Base-by-base conservation (phyloP, 2,888 invertebrate species). In the Drosophila putrida region DNA sequence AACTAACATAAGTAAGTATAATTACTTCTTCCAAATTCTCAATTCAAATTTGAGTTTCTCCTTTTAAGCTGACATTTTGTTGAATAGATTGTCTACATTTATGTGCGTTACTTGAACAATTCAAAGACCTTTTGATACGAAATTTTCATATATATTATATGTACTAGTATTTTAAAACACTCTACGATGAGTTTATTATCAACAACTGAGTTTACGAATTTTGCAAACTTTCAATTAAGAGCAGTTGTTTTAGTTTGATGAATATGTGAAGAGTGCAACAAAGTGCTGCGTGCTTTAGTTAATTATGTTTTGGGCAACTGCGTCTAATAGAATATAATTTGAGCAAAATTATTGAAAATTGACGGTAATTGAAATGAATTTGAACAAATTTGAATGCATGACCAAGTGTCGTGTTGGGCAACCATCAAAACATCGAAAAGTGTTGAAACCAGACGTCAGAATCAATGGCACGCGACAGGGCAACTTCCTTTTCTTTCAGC, bases 361-460 rank as follows among this genome's bases (percentile, higher is more conserved):
- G 86, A 78, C 71, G 83, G 83, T 89, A 89, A 86, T 88, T 86
- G 86, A 88, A 89, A 89, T 86, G 76, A 80, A 89, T 89, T 88
- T 80, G 75, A 78, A 82, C 88, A 89, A 89, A 88, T 85, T 89
- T 79, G 76, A 79, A 71, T 88, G 86, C 80, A 78, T 61, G 89
- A 54, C 46, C 68, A 53, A 60, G 73, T 89, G 75, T 87, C 82
- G 82, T 82, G 82, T 66, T 74, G 80, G 55, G 63, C 64, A 57
- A 53, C 83, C 86, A 88, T 88, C 82, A 83, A 65, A 79, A 61
- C 54, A 62, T 66, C 82, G 64, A 82, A 88, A 82, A 84, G 82
- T 71, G 85, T 57, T 81, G 63, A 73, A 67, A 43, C 44, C 75
- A 75, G 44, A 54, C 61, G 43, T 63, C 61, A n/a, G 58, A 46